These are phyloP conservation scores for Spondyliosoma cantharus DNA, from an alignment of 2,797 vertebrate species.

Conservation along the genomic window DNA sequence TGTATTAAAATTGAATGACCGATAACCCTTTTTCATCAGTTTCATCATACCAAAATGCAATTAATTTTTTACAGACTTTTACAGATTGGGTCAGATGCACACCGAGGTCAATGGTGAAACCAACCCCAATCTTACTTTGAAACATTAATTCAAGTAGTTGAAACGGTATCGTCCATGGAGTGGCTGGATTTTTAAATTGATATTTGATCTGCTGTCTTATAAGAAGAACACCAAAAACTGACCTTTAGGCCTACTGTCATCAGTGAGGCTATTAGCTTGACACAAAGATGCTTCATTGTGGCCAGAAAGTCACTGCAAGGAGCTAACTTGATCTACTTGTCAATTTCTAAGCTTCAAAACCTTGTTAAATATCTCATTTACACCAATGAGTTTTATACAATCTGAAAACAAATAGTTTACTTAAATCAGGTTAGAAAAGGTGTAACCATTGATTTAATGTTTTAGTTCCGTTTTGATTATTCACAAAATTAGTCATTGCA, in stretches of 20 bases:
- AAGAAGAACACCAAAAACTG: not conserved
- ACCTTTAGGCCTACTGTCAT: not conserved
- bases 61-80: slow-evolving; percentile 12
- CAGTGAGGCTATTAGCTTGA: not conserved
- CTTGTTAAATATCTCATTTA: not conserved
- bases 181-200: not conserved
- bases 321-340: not conserved
- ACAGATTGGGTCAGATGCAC: slow-evolving; percentile 7
- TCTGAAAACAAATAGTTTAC: not conserved
- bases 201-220: slow-evolving; percentile 5
- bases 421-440: not conserved
- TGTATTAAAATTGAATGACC: slow-evolving; percentile 21
- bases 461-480: not conserved
- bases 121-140: slow-evolving; percentile 6
- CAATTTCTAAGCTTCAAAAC: not conserved
- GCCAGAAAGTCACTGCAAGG: not conserved
- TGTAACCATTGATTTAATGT: not conserved
- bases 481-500: not conserved
- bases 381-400: not conserved
- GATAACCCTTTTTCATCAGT: not conserved
- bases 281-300: not conserved
- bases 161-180: not conserved
- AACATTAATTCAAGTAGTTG: slow-evolving; percentile 4
- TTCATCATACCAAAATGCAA: slow-evolving; percentile 6
- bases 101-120: not conserved